Evolutionary conservation across 2,113 vertebrate species (phyloP), one percentile per base, ranked within the genome.

Genomic region (Dipodomys stephensi): DNA sequence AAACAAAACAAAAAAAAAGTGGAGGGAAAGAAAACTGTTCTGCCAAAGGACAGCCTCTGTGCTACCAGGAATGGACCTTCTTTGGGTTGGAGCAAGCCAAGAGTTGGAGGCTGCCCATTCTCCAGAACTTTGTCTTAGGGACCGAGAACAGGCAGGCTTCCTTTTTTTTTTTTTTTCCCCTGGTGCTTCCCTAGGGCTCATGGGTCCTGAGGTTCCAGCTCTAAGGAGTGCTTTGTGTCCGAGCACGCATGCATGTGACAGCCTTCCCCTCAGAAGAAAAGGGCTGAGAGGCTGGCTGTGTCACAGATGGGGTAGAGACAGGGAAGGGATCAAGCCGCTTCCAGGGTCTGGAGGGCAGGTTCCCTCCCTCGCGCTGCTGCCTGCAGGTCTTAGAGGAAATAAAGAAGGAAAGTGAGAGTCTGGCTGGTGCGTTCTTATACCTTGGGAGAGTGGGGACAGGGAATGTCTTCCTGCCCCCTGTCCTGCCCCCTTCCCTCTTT

Each of bases 371-470:
- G 44, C 32, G 71, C 94, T 94, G 92, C 74, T 92, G 4, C 89
- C 91, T 87, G 83, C 39, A 90, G 64, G 57, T 96, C 68, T 91
- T 32, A 76, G 92, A 89, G 84, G 80, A 96, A 97, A 95, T 97
- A 88, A 96, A 96, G 53, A 92, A 95, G 78, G 88, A 89, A 96
- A 89, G n/a, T 30, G 64, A 73, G 77, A 81, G 74, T 83, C 87
- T 62, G 72, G 64, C 81, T 93, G 57, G 11, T 64, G 57, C 89
- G 87, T 71, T 7, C 44, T 57, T 91, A 15, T 69, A 57, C 32
- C 49, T 90, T 57, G 27, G 49, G 22, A 23, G 32, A 64, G 35
- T 6, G 30, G 44, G 11, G n/a, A 25, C 62, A 64, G 60, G 22
- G 13, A 39, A 12, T 4, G 44, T 76, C 12, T 19, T 39, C 46